Evolutionary conservation across 2,113 vertebrate genomes (phyloP), one percentile per base, ranked within the genome.

Genomic region (Turnix velox): DNA sequence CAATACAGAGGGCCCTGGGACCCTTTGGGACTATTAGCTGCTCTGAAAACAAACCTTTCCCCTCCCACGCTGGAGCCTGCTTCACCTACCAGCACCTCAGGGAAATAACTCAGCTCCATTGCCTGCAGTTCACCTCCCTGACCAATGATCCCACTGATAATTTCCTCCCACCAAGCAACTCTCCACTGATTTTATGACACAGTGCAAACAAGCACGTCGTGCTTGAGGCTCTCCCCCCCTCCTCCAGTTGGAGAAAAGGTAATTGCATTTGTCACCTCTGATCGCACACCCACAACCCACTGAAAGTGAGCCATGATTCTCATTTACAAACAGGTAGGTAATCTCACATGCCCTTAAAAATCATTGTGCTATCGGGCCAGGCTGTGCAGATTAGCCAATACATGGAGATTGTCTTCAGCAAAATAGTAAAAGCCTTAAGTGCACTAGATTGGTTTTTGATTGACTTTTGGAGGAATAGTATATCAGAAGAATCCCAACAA

Each of bases 361-460:
- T 93, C 93, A 20, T 72, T 95, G 88, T 31, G 52, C 87, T 76
- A 88, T 80, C 0, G 7, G 92, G 93, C 82, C 92, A 97, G 95
- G 58, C 96, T 81, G 95, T 79, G 83, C 90, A 96, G 94, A 96
- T 90, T 69, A 88, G 87, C 96, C 10, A 33, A 96, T 96, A 92
- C 79, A 20, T 49, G 48, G 88, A 96, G 94, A 92, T 82, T 90
- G 79, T 91, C 89, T 94, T 88, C 93, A 93, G 94, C 94, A 96
- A 95, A 89, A 90, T 91, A 95, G 95, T 95, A 96, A 97, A 97
- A 97, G 96, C 95, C 84, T 82, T 97, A 97, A 97, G 95, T 95
- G 94, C 95, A 92, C 73, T 97, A 93, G 96, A 97, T 97, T 97
- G 96, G 92, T 93, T 97, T 97, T 96, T 93, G 92, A 97, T 97